Percentiles rank a stretch among this genome's conserved stretches.
Conservation (phyloP, 92 coral and sea anemone genomes). For the Siderastrea radians region DNA sequence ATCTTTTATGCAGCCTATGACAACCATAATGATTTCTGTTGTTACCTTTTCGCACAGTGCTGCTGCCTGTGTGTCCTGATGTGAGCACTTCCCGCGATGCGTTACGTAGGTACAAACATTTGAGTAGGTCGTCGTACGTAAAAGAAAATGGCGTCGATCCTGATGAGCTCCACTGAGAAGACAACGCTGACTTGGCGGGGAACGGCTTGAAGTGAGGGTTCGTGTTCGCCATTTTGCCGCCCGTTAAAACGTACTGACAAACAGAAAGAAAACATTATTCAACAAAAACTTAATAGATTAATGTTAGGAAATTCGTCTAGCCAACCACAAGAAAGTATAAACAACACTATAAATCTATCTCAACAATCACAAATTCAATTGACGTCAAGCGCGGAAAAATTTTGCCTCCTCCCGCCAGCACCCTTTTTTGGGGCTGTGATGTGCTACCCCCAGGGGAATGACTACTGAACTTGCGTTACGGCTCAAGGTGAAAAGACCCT, state of each 20-base stretch:
- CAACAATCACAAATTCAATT: too few relatives aligned
- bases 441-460: too few relatives aligned
- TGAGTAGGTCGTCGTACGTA: slow-evolving; percentile 61
- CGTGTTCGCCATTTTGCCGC: not conserved
- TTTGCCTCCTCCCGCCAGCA: too few relatives aligned
- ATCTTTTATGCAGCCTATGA: too few relatives aligned
- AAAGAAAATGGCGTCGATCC: slow-evolving; percentile 33
- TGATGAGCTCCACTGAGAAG: slow-evolving; percentile 3
- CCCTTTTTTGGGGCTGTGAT: too few relatives aligned
- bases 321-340: too few relatives aligned
- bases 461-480: too few relatives aligned
- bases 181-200: not conserved
- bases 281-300: too few relatives aligned
- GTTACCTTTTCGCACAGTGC: not conserved
- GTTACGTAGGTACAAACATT: slow-evolving; percentile 63
- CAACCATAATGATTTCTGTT: not conserved
- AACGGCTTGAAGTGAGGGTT: not conserved
- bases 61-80: not conserved
- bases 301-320: too few relatives aligned
- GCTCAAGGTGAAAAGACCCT: too few relatives aligned
- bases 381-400: too few relatives aligned
- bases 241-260: not conserved
- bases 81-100: not conserved
- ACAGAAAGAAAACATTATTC: not conserved
- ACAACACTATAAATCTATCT: too few relatives aligned